These are phyloP conservation scores for Keiferia lycopersicella DNA, from an alignment of 2,888 invertebrate genomes.

Conservation along the genomic window DNA sequence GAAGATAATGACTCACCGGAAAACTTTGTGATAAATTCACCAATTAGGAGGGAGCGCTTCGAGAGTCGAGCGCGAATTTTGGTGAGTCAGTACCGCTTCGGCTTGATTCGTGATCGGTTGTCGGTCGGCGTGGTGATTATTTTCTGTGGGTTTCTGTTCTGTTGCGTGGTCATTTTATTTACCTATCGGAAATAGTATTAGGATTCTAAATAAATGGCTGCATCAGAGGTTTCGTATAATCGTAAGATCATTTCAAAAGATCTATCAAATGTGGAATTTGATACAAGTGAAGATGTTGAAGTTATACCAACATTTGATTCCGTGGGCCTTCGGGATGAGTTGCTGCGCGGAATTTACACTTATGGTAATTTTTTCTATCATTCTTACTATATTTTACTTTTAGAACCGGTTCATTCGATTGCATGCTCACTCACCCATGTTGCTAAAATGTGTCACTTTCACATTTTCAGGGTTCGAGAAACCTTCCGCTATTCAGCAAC, in stretches of 20 bases:
- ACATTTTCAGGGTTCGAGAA: constrained; percentile 94
- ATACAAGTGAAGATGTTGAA: constrained; percentile 99
- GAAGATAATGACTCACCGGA: no score
- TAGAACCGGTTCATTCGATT: background rate
- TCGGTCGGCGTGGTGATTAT: no score
- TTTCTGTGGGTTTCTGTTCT: no score
- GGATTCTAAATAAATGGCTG: no score
- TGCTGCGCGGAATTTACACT: constrained; percentile 97
- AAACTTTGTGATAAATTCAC: no score
- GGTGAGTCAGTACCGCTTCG: no score
- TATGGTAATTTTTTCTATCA: constrained; percentile 85
- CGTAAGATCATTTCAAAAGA: constrained; percentile 87
- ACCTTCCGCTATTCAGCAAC: constrained; percentile 99
- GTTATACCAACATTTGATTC: constrained; percentile 98
- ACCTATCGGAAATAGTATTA: no score
- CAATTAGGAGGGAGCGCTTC: no score
- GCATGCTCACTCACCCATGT: constrained; percentile 14
- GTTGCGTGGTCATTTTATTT: no score
- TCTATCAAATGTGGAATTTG: constrained; percentile 98
- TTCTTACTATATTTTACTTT: background rate
- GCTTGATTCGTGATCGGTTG: no score
- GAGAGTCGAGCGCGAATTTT: no score
- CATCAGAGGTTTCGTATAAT: constrained; percentile 74
- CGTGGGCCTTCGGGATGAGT: constrained; percentile 96
- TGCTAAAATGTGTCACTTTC: constrained; percentile 24